phyloP scores from a whole-genome alignment of 2,113 vertebrate genomes.

The Prionailurus bengalensis region DNA sequence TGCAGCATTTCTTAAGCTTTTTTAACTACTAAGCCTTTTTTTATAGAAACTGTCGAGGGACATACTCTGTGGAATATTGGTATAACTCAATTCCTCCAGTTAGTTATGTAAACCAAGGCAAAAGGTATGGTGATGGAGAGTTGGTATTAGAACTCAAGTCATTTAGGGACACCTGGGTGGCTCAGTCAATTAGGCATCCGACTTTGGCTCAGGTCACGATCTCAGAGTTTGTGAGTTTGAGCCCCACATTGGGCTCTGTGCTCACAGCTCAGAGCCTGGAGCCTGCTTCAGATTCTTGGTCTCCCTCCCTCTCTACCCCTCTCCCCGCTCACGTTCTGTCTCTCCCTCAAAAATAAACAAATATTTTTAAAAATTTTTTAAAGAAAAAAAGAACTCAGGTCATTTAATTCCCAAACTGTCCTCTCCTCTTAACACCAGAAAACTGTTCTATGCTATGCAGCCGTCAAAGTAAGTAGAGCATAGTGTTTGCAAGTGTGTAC shows the following conservation, averaged over 20 bases:
- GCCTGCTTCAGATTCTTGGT: no score
- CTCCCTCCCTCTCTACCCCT: no score
- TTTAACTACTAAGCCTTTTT: neutral
- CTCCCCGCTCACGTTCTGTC: no score
- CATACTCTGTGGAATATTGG: neutral
- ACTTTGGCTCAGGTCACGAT: no score
- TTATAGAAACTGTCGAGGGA: neutral
- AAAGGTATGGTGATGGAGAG: neutral
- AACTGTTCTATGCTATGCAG: neutral
- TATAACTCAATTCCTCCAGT: neutral
- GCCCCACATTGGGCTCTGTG: no score
- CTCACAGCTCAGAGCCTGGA: no score
- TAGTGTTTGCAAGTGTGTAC: neutral
- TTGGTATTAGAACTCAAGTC: neutral
- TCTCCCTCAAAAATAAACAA: no score
- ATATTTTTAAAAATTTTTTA: no score
- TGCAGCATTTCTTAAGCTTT: conserved; percentile 6
- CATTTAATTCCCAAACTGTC: neutral
- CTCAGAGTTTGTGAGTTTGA: no score
- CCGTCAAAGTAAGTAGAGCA: neutral
- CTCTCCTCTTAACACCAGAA: neutral
- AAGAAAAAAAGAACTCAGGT: neutral
- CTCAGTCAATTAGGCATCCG: no score
- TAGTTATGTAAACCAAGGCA: neutral
- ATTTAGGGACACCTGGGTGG: no score